Conservation (phyloP, 2,888 invertebrate genomes). For the Noctua pronuba region DNA sequence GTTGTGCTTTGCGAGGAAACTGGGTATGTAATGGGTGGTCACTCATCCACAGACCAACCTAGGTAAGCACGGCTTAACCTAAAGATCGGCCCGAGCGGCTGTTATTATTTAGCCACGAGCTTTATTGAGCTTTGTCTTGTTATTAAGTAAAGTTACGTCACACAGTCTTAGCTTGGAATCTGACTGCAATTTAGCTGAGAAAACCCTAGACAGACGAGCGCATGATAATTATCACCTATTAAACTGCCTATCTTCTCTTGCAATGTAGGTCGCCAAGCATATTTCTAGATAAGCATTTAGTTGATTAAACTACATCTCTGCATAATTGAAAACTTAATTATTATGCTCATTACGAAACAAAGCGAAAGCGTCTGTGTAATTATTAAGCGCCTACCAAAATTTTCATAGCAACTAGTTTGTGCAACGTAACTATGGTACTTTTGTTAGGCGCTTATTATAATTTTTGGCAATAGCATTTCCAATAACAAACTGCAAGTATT, state of each 20-base stretch:
- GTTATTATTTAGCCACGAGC: too few species aligned
- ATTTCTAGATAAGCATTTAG: background rate
- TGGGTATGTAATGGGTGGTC: too few species aligned
- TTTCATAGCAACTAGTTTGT: constrained; percentile 25
- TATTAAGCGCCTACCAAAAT: constrained; percentile 36
- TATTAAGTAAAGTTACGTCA: background rate
- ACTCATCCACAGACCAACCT: too few species aligned
- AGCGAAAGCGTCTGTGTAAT: background rate
- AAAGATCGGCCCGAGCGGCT: too few species aligned
- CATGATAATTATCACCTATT: background rate
- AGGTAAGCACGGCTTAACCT: too few species aligned
- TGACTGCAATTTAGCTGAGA: background rate
- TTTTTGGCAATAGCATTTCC: background rate
- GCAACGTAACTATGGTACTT: background rate
- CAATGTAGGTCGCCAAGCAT: background rate
- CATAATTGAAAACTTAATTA: background rate
- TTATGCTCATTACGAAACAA: background rate
- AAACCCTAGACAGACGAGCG: background rate
- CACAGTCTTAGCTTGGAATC: constrained; percentile 16
- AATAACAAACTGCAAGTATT: background rate
- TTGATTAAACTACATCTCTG: constrained; percentile 5
- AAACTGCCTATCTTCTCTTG: background rate
- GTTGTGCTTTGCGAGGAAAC: too few species aligned
- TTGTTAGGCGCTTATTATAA: constrained; percentile 27
- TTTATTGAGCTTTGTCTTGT: background rate